phyloP scores from a whole-genome alignment of 2,797 vertebrate genomes.

The Antrozous pallidus region DNA sequence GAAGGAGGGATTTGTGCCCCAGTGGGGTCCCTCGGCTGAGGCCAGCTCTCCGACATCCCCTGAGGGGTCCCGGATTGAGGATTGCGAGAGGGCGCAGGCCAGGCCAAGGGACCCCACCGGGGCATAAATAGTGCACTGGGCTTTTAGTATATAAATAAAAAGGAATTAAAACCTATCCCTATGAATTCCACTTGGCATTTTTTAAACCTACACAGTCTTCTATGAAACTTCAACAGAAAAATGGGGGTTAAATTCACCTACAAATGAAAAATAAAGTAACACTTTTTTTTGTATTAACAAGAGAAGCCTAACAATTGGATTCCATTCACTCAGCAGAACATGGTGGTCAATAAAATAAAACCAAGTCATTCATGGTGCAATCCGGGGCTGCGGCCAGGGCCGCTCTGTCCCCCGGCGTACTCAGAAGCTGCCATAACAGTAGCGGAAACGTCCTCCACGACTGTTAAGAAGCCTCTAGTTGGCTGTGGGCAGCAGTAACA shows the following conservation, averaged over 20 bases:
- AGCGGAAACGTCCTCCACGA: not conserved
- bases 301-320: not conserved
- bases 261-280: not conserved
- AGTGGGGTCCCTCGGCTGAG: no score
- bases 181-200: not conserved
- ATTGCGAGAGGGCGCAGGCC: no score
- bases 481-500: conserved; percentile 11
- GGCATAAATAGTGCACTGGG: no score
- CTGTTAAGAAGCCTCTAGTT: not conserved
- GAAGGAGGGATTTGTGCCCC: no score
- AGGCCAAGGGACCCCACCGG: no score
- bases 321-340: not conserved
- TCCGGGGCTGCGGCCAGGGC: not conserved
- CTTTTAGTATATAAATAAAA: not conserved
- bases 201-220: not conserved
- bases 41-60: no score
- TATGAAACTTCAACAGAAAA: conserved; percentile 20
- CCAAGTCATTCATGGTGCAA: not conserved
- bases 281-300: not conserved
- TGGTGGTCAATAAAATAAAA: not conserved
- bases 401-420: not conserved
- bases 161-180: conserved; percentile 19
- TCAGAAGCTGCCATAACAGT: not conserved
- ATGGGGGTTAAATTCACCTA: not conserved
- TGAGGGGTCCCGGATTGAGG: no score